A percentile compares a stretch with the other conserved stretches of the same genome.
phyloP scores from a whole-genome alignment of 2,797 vertebrate genomes.

The Tragelaphus oryx region DNA sequence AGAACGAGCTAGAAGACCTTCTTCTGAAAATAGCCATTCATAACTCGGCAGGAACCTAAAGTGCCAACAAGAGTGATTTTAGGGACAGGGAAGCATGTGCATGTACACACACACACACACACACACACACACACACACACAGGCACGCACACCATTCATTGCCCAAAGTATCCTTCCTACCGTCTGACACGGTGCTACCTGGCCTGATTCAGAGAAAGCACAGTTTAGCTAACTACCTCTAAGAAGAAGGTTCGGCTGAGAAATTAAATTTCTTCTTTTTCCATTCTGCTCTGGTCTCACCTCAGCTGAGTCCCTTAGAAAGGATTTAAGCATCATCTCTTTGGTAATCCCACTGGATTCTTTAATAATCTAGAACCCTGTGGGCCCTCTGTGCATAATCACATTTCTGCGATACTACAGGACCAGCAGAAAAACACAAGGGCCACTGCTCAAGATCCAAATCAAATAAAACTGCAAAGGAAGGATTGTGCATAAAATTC shows the following conservation, averaged over 20 bases:
- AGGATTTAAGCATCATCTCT: background rate
- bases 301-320: background rate
- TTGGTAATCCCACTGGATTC: background rate
- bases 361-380: background rate
- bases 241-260: background rate
- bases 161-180: background rate
- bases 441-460: background rate
- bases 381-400: background rate
- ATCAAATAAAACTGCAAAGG: background rate
- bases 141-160: background rate
- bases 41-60: background rate
- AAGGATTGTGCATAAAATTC: rapidly evolving
- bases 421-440: background rate
- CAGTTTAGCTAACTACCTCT: background rate
- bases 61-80: background rate
- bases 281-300: background rate
- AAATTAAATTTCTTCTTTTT: background rate
- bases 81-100: background rate
- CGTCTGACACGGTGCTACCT: background rate
- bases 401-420: background rate
- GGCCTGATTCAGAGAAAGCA: background rate
- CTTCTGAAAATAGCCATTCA: background rate
- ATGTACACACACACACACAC: rapidly evolving
- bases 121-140: background rate
- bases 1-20: background rate